Conservation (phyloP, 2,113 vertebrate genomes). For the Megaceryle maxima region DNA sequence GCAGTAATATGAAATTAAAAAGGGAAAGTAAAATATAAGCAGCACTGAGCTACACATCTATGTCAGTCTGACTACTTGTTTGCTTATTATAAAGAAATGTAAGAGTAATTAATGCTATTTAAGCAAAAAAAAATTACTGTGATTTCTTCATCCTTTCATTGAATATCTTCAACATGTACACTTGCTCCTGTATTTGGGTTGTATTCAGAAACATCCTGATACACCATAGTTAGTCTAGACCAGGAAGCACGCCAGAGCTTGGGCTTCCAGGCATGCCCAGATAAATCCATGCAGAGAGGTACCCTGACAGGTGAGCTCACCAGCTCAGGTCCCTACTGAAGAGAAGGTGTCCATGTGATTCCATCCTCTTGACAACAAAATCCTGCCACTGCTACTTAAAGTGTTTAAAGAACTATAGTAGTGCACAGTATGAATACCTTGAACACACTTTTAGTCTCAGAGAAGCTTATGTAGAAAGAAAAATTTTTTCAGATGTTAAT, state of each 20-base stretch:
- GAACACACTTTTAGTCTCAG: not conserved
- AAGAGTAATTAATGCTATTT: not conserved
- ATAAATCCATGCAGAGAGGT: not conserved
- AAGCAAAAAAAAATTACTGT: not conserved
- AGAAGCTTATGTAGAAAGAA: not conserved
- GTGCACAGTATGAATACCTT: not conserved
- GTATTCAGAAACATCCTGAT: not conserved
- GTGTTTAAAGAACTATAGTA: not conserved
- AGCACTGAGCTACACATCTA: rapidly evolving
- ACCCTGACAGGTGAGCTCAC: not conserved
- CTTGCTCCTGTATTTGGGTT: not conserved
- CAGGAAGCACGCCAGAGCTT: not conserved
- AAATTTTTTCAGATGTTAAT: not conserved
- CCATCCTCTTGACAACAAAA: not conserved
- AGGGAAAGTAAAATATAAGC: not conserved
- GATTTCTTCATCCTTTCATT: not conserved
- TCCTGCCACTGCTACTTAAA: not conserved
- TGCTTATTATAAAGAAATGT: not conserved
- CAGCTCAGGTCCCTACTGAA: not conserved
- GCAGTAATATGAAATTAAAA: not conserved
- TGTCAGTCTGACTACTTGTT: not conserved
- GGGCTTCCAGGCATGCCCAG: not conserved
- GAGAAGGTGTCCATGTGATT: not conserved
- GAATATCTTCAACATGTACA: not conserved
- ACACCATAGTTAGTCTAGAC: not conserved